Evolutionary conservation across 2,797 vertebrate genomes (phyloP).

Genomic region (Geotrypetes seraphini): DNA sequence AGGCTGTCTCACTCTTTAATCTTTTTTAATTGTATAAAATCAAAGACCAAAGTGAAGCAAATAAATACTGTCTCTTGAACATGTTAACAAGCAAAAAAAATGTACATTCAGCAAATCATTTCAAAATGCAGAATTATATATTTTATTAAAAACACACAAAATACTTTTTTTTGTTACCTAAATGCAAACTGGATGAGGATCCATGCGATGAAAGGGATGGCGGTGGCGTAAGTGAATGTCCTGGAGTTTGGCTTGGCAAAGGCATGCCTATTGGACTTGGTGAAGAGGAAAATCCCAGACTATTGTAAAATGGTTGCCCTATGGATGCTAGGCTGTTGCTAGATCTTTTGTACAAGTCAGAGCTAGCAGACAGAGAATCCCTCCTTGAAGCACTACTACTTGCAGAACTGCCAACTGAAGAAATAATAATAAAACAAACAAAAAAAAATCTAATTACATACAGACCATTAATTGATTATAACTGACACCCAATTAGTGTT

Average conservation of each 20-base stretch:
- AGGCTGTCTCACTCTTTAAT: too few relatives aligned
- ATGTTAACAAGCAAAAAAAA: too few relatives aligned
- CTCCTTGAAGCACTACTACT: slow-evolving; percentile 90
- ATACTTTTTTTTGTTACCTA: slow-evolving; percentile 76
- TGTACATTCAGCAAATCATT: too few relatives aligned
- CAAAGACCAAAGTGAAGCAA: too few relatives aligned
- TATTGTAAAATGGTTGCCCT: slow-evolving; percentile 96
- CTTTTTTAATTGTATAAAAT: too few relatives aligned
- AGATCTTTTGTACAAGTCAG: slow-evolving; percentile 93
- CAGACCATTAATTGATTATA: slow-evolving; percentile 66
- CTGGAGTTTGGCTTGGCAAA: slow-evolving; percentile 84
- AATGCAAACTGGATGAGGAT: slow-evolving; percentile 94
- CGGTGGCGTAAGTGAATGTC: slow-evolving; percentile 95
- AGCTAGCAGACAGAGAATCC: slow-evolving; percentile 91
- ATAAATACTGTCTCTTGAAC: too few relatives aligned
- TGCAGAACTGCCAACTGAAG: slow-evolving; percentile 86
- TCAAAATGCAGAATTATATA: too few relatives aligned
- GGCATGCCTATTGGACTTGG: slow-evolving; percentile 94
- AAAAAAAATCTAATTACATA: slow-evolving; percentile 70
- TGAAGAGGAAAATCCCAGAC: slow-evolving; percentile 96
- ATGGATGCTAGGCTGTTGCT: slow-evolving; percentile 94
- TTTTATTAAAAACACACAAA: slow-evolving; percentile 53
- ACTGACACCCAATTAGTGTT: slow-evolving; percentile 65
- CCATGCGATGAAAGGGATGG: slow-evolving; percentile 96
- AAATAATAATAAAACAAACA: slow-evolving; percentile 61